Conservation (phyloP, 2,113 vertebrate species). For the Benitochromis conjunctus region DNA sequence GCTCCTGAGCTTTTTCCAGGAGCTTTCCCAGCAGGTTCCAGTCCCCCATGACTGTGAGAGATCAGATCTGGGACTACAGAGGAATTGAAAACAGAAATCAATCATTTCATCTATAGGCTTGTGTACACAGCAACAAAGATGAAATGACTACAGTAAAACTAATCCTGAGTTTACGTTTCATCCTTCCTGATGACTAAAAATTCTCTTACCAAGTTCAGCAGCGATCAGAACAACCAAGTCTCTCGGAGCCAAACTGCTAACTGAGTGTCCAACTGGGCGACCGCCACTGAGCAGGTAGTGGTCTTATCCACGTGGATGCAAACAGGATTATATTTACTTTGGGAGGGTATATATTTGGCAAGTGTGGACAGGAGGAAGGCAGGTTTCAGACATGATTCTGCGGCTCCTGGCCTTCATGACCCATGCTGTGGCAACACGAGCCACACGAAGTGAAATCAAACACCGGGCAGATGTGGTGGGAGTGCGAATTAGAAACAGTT, state of each 20-base stretch:
- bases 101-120: not conserved
- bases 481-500: slow-evolving; percentile 15
- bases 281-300: slow-evolving; percentile 28
- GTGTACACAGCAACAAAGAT: not conserved
- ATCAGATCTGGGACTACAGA: slow-evolving; percentile 23
- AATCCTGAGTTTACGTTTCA: not conserved
- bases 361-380: slow-evolving; percentile 55
- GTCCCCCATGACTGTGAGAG: slow-evolving; percentile 78
- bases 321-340: slow-evolving; percentile 66
- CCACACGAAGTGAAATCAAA: slow-evolving; percentile 44
- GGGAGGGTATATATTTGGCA: slow-evolving; percentile 63
- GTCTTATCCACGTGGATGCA: slow-evolving; percentile 19
- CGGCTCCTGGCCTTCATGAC: slow-evolving; percentile 25
- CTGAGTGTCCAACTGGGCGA: not conserved
- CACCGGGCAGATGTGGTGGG: slow-evolving; percentile 18
- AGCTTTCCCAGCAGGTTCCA: slow-evolving; percentile 85
- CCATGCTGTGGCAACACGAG: slow-evolving; percentile 27
- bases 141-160: not conserved
- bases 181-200: not conserved
- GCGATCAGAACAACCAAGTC: slow-evolving; percentile 2
- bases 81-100: not conserved
- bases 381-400: slow-evolving; percentile 43
- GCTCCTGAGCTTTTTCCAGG: slow-evolving; percentile 83
- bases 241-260: not conserved
- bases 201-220: slow-evolving; percentile 10